phyloP scores from a whole-genome alignment of 2,888 invertebrate species.

The Phalera bucephala region DNA sequence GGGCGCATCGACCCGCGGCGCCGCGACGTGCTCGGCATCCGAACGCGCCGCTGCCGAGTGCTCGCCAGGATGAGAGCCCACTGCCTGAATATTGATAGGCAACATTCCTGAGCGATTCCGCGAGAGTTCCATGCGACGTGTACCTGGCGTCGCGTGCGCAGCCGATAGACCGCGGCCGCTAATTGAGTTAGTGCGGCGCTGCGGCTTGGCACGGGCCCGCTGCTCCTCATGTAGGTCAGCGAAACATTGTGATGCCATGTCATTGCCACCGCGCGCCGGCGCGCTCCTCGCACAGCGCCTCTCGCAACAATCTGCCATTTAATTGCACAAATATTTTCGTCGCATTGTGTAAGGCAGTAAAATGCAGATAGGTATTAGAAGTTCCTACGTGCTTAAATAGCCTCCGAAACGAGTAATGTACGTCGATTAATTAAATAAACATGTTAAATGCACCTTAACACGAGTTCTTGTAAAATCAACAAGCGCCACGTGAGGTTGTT shows the following conservation, averaged over 20 bases:
- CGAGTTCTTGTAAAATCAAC: too few relatives aligned
- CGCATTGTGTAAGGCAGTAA: too few relatives aligned
- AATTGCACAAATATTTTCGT: too few relatives aligned
- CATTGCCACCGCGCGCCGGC: slow-evolving; percentile 27
- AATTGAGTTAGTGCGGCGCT: slow-evolving; percentile 46
- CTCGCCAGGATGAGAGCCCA: slow-evolving; percentile 17
- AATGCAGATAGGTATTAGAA: too few relatives aligned
- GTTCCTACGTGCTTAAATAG: too few relatives aligned
- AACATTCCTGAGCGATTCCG: slow-evolving; percentile 8
- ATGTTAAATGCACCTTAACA: too few relatives aligned
- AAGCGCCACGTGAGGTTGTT: too few relatives aligned
- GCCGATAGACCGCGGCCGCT: slow-evolving; percentile 34
- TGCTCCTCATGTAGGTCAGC: slow-evolving; percentile 42
- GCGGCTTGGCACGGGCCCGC: slow-evolving; percentile 29
- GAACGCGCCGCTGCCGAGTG: slow-evolving; percentile 6
- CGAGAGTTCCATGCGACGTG: too few relatives aligned
- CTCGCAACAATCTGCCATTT: too few relatives aligned
- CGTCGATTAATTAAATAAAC: too few relatives aligned
- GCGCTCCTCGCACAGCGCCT: too few relatives aligned
- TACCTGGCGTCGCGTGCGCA: slow-evolving; percentile 28
- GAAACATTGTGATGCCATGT: slow-evolving; percentile 27
- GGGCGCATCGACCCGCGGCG: background rate
- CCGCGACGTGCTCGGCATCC: slow-evolving; percentile 13
- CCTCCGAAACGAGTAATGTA: too few relatives aligned
- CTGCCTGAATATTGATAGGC: slow-evolving; percentile 27